phyloP scores from a whole-genome alignment of 2,797 vertebrate species.

The Anniella stebbinsi region DNA sequence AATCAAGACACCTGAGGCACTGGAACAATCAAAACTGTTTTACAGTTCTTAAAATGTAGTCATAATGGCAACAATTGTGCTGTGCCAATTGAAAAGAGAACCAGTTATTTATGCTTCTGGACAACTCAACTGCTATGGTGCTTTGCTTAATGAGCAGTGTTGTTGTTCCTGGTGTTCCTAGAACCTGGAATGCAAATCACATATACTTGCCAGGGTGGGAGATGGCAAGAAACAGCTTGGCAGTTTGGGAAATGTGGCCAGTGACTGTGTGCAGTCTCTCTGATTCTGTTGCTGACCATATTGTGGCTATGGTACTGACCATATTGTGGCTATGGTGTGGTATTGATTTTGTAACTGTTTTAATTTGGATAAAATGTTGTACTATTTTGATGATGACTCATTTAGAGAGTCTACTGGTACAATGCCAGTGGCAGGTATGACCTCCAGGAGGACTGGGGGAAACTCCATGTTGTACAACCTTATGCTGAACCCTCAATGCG shows the following conservation, averaged over 20 bases:
- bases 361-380: background rate
- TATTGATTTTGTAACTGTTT: background rate
- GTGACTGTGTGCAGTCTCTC: background rate
- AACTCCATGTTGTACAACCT: background rate
- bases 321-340: background rate
- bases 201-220: background rate
- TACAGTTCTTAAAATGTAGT: too few species aligned
- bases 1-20: background rate
- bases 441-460: background rate
- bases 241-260: background rate
- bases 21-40: too few species aligned
- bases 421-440: background rate
- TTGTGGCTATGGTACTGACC: background rate
- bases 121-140: too few species aligned
- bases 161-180: background rate
- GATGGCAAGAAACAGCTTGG: background rate
- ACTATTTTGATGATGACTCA: background rate
- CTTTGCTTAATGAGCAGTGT: background rate
- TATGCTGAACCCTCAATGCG: background rate
- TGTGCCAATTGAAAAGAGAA: background rate
- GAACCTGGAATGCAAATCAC: background rate
- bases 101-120: too few species aligned
- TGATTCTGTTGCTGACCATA: background rate
- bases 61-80: background rate
- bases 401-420: background rate